Base-by-base conservation (phyloP, 2,888 invertebrate species). In the Macropis europaea region DNA sequence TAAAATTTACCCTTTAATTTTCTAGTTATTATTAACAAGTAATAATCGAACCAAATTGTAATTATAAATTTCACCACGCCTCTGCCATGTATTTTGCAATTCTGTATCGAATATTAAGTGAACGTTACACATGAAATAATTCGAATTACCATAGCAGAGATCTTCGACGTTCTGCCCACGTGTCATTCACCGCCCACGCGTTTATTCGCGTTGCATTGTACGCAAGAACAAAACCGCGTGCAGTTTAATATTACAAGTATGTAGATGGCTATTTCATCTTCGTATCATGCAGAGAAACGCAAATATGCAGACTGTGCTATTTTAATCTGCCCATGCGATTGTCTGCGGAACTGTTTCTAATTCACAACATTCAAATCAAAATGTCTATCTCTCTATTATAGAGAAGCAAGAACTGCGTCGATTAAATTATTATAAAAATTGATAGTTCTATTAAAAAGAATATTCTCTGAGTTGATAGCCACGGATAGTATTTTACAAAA, bases 211-310 rank as follows among this genome's bases (percentile, higher is more conserved):
- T 43, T 32, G 63, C 61, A 73, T 79, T 73, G 73, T 74, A 40
- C 30, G 61, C 50, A 50, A 67, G 76, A 80, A 74, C 67, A 80
- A 81, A 70, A 72, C 66, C 57, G 59, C 38, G 24, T 38, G 47
- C 26, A 66, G 59, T 73, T 79, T 76, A 76, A 81, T 76, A 68
- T 77, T 54, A 57, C 57, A 54, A 64, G 57, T 24, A 38, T 7
- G 60, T 45, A 32, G 56, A 61, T 64, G 43, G 48, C 17, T 22
- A 32, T 61, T 52, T 15, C 19, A 40, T 36, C 66, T 43, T 52
- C 3, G 3, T 48, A 9, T n/a, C n/a, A n/a, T n/a, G n/a, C n/a
- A n/a, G n/a, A n/a, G n/a, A n/a, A n/a, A n/a, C n/a, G n/a, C n/a
- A n/a, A n/a, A n/a, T n/a, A n/a, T n/a, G n/a, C n/a, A n/a, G n/a